These are phyloP conservation scores for Zeugodacus cucurbitae DNA, from an alignment of 1,140 invertebrate genomes.

Conservation along the genomic window DNA sequence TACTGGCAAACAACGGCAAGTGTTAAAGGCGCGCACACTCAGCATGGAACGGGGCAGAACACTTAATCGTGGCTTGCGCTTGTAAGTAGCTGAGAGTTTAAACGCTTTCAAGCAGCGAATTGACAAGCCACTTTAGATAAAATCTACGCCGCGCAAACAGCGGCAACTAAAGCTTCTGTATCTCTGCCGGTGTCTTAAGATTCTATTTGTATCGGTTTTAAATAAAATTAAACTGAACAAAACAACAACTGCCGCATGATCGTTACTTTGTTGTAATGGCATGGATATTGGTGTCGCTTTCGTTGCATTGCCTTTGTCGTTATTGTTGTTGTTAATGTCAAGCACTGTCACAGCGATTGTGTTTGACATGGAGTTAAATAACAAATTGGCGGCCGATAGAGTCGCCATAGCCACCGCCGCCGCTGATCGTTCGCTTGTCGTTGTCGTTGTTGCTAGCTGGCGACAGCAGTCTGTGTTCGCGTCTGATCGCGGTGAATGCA, in stretches of 20 bases:
- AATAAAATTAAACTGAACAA: background rate
- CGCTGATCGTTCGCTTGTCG: background rate
- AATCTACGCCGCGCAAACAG: background rate
- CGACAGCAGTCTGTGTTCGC: background rate
- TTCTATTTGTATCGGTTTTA: background rate
- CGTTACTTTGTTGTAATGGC: background rate
- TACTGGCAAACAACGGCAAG: slow-evolving; percentile 13
- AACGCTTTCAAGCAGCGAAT: slow-evolving; percentile 21
- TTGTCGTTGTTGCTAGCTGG: background rate
- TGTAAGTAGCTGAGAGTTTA: slow-evolving; percentile 31
- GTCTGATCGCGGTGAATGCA: background rate
- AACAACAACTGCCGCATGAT: background rate
- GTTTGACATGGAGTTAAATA: slow-evolving; percentile 37
- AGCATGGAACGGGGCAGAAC: background rate
- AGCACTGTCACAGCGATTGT: slow-evolving; percentile 10
- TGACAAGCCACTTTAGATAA: slow-evolving; percentile 31
- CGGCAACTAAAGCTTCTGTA: slow-evolving; percentile 6
- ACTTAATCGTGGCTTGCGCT: background rate
- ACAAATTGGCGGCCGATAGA: slow-evolving; percentile 5
- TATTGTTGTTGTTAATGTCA: slow-evolving; percentile 13
- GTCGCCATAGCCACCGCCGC: background rate
- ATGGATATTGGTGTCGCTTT: slow-evolving; percentile 17
- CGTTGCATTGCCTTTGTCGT: background rate
- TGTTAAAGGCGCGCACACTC: background rate
- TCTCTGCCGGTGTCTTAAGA: background rate